Evolutionary conservation across 1,140 invertebrate genomes (phyloP).

Genomic region (Ips typographus): DNA sequence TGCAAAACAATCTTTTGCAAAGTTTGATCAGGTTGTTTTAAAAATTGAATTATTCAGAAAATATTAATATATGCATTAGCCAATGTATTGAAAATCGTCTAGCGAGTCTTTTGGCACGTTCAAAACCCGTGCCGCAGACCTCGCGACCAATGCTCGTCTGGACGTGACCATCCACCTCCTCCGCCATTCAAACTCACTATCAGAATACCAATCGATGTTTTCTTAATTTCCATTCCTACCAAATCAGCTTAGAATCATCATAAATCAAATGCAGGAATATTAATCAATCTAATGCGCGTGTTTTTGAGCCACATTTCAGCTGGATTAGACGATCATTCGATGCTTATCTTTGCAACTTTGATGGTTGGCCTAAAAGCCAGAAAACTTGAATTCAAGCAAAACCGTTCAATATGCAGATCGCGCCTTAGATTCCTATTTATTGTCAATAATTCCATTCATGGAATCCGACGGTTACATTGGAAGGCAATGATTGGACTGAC

Average conservation of each 20-base stretch:
- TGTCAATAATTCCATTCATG: slow-evolving; percentile 31
- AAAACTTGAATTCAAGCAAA: too few relatives aligned
- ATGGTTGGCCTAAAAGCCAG: too few relatives aligned
- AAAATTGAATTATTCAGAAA: too few relatives aligned
- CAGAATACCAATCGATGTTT: slow-evolving; percentile 15
- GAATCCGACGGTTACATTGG: slow-evolving; percentile 30
- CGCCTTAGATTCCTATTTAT: slow-evolving; percentile 9
- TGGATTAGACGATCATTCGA: too few relatives aligned
- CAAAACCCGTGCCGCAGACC: slow-evolving; percentile 32
- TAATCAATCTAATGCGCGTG: too few relatives aligned
- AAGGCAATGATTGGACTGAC: slow-evolving; percentile 14
- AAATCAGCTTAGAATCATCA: background rate
- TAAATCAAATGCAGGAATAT: too few relatives aligned
- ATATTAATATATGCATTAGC: too few relatives aligned
- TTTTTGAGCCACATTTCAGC: too few relatives aligned
- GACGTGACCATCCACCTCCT: slow-evolving; percentile 21
- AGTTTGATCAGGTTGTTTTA: too few relatives aligned
- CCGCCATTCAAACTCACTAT: background rate
- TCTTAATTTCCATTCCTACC: background rate
- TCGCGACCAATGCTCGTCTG: slow-evolving; percentile 21
- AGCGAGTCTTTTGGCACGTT: slow-evolving; percentile 10
- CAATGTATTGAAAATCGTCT: too few relatives aligned
- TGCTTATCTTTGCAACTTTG: too few relatives aligned
- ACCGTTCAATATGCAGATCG: slow-evolving; percentile 18
- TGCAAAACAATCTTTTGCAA: too few relatives aligned